Base-by-base conservation (phyloP, 2,797 vertebrate species). In the Sebastes flavidus region DNA sequence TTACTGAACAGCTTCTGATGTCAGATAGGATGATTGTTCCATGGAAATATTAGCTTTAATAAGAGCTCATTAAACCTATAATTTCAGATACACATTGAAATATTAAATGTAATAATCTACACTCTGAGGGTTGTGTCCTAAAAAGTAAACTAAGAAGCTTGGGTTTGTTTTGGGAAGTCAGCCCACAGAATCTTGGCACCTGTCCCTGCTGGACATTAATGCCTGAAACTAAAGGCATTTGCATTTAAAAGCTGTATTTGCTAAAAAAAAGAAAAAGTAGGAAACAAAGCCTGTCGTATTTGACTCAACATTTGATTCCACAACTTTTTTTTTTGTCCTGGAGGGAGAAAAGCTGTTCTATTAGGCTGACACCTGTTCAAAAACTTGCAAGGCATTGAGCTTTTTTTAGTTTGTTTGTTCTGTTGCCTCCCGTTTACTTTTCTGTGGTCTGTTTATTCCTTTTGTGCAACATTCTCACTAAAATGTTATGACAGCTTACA, bases 1-100 rank as follows among this genome's bases (percentile, higher is more conserved):
- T 81, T 61, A 62, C 27, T 62, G 42, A 80, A 74, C 68, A 73
- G 55, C 52, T 73, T 80, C 65, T 8, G 4, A 82, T 18, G 29
- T 72, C 63, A 16, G 16, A 70, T 32, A 13, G 30, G 24, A 46
- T 58, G 30, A 81, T n/a, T 36, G 20, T 11, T 49, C 69, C 13
- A 55, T 27, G 29, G 59, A 65, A 59, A 27, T 25, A 71, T 42
- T 60, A 66, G 55, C 29, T 36, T 38, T 34, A 34, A 27, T 29
- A 60, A 56, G 5, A 66, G 22, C 22, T 25, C 3, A 49, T 71
- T 62, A 8, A 56, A 34, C 13, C 7, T 60, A 16, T 14, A 36
- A 30, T 62, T 70, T 67, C 10, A 25, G 27, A 56, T 63, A n/a
- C n/a, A 9, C 3, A n/a, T 58, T 65, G 29, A 1, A 36, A n/a